These are phyloP conservation scores for Ceryle rudis DNA, from an alignment of 2,797 vertebrate genomes.

Conservation along the genomic window DNA sequence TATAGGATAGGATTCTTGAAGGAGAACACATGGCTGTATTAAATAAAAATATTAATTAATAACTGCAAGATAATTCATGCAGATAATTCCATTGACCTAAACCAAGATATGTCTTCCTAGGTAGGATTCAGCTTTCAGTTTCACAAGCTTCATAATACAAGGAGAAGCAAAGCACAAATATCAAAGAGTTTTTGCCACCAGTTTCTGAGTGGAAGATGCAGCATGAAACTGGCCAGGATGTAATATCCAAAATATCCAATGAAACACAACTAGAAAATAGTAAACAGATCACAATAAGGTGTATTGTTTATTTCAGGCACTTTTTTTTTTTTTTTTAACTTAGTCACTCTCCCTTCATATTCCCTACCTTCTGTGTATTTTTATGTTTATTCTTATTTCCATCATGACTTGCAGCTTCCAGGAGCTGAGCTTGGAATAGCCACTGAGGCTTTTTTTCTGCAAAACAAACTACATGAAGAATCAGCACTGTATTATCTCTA, in stretches of 20 bases:
- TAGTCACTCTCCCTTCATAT: background rate
- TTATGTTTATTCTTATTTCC: background rate
- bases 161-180: background rate
- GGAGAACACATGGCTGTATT: background rate
- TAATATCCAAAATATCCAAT: background rate
- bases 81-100: background rate
- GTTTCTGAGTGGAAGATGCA: background rate
- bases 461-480: slow-evolving; percentile 71
- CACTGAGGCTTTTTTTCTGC: background rate
- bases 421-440: slow-evolving; percentile 15
- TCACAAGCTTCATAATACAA: background rate
- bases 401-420: slow-evolving; percentile 18
- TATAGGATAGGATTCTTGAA: background rate
- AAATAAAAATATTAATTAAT: background rate
- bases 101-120: background rate
- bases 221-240: background rate
- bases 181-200: background rate
- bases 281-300: background rate
- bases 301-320: background rate
- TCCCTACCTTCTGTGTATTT: background rate
- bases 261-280: background rate
- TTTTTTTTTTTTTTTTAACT: background rate
- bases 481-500: slow-evolving; percentile 76
- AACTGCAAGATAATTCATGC: background rate
- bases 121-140: background rate